Evolutionary conservation across 2,113 vertebrate species (phyloP).

Genomic region (Turdus rufiventris): DNA sequence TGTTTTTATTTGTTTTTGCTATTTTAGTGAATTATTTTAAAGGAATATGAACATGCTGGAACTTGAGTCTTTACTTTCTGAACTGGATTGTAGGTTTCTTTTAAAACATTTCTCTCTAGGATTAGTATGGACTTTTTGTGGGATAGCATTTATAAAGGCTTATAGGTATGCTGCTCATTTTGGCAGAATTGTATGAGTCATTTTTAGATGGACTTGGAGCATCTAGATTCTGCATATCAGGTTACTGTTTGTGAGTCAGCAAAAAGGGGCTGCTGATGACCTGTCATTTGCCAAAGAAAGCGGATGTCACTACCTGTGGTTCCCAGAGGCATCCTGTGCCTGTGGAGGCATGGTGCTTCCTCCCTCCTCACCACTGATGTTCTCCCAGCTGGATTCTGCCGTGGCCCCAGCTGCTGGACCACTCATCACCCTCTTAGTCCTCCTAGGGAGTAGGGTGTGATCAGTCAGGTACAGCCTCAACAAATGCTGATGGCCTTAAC

Average conservation of each 20-base stretch:
- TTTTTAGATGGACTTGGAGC: conserved; percentile 8
- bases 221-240: conserved; percentile 11
- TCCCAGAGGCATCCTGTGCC: neutral
- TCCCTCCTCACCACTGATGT: neutral
- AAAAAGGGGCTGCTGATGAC: conserved; percentile 21
- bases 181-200: neutral
- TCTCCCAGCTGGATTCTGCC: neutral
- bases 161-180: neutral
- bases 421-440: rapidly evolving
- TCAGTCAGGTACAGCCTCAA: neutral
- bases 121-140: neutral
- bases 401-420: neutral
- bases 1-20: neutral
- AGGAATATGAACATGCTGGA: neutral
- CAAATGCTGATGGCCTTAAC: neutral
- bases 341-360: neutral
- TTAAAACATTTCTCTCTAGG: neutral
- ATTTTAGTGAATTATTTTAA: neutral
- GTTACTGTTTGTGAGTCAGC: conserved; percentile 61
- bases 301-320: neutral
- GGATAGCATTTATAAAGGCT: neutral
- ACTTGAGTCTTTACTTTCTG: neutral
- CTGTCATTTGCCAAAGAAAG: neutral
- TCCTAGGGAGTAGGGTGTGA: neutral
- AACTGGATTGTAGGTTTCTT: neutral